Percentiles rank a stretch among this genome's conserved stretches.
These are phyloP conservation scores for Argynnis bischoffii DNA, from an alignment of 2,888 invertebrate species.

Conservation along the genomic window DNA sequence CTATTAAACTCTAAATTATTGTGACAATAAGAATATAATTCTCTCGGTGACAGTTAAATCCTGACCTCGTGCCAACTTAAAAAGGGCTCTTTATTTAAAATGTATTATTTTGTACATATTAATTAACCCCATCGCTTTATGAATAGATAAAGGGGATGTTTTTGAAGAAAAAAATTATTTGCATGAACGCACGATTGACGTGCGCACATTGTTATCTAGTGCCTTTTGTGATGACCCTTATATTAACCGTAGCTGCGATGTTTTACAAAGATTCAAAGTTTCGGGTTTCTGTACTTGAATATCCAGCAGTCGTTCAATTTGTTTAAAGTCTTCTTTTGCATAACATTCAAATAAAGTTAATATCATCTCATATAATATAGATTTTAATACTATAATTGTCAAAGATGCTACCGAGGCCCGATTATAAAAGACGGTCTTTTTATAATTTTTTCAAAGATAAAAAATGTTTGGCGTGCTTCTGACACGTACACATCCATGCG, in stretches of 20 bases:
- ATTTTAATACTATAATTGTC: slow-evolving; percentile 80
- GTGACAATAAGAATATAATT: slow-evolving; percentile 76
- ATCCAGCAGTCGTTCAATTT: slow-evolving; percentile 53
- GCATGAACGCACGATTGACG: slow-evolving; percentile 82
- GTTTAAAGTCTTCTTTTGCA: slow-evolving; percentile 60
- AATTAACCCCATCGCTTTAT: slow-evolving; percentile 79
- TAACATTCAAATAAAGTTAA: slow-evolving; percentile 51
- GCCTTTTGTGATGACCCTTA: slow-evolving; percentile 82
- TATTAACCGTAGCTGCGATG: slow-evolving; percentile 65
- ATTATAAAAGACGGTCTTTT: slow-evolving; percentile 77
- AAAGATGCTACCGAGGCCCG: slow-evolving; percentile 80
- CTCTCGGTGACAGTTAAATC: slow-evolving; percentile 76
- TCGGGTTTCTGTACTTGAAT: slow-evolving; percentile 48
- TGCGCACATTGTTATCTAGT: slow-evolving; percentile 79
- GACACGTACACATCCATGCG: slow-evolving; percentile 75
- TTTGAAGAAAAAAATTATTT: slow-evolving; percentile 79
- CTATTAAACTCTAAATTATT: slow-evolving; percentile 65
- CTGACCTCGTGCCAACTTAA: slow-evolving; percentile 75
- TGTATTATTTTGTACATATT: slow-evolving; percentile 79
- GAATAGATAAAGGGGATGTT: slow-evolving; percentile 79
- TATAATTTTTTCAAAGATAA: slow-evolving; percentile 80
- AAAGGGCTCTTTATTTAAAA: slow-evolving; percentile 75
- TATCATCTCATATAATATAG: slow-evolving; percentile 50
- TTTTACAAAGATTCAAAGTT: slow-evolving; percentile 54
- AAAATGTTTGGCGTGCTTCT: slow-evolving; percentile 81